Evolutionary conservation across 2,888 invertebrate species (phyloP).

Genomic region (Eupithecia vulgata): DNA sequence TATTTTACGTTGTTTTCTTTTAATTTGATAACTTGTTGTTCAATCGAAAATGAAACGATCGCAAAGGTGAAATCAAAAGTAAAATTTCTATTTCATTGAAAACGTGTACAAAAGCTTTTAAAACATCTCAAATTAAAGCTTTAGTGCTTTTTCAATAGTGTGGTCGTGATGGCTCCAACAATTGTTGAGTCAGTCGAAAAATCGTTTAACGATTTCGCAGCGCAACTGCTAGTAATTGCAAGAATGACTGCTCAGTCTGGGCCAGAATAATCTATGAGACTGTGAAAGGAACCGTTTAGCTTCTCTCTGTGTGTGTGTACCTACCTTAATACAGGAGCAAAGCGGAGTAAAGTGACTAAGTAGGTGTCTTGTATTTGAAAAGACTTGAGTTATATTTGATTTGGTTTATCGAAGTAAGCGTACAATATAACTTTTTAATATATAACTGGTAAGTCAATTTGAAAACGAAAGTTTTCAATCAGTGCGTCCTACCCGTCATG

Average conservation of each 20-base stretch:
- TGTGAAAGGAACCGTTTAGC: conserved; percentile 31
- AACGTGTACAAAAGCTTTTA: neutral
- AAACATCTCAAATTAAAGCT: conserved; percentile 6
- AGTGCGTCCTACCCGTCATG: no score
- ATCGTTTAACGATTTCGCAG: conserved; percentile 44
- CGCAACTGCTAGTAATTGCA: conserved; percentile 44
- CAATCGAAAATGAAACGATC: neutral
- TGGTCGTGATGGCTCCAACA: conserved; percentile 34
- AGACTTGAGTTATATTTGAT: no score
- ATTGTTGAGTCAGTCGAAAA: conserved; percentile 42
- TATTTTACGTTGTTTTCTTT: neutral
- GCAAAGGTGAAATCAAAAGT: neutral
- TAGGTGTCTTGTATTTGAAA: no score
- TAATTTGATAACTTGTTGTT: neutral
- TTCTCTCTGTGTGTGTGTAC: neutral
- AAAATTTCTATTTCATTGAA: neutral
- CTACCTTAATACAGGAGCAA: neutral
- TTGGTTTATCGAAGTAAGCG: no score
- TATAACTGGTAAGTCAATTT: no score
- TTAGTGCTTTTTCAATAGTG: conserved; percentile 11
- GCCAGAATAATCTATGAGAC: conserved; percentile 42
- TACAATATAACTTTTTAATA: no score
- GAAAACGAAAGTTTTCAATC: no score
- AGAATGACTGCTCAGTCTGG: conserved; percentile 45
- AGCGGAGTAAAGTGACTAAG: neutral